phyloP scores from a whole-genome alignment of 2,888 invertebrate species.

The Mylabris sibirica region DNA sequence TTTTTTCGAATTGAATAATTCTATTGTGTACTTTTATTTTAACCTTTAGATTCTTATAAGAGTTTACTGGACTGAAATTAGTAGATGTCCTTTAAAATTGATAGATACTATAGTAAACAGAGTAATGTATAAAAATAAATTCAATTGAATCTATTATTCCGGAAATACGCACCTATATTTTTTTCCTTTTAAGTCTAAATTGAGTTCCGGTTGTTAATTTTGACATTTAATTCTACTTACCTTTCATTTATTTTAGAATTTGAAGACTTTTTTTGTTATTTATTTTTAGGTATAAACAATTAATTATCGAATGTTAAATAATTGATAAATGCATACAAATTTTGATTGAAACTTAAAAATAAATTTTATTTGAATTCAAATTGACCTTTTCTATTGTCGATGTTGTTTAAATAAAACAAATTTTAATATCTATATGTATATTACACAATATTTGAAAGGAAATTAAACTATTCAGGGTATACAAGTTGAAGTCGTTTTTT shows the following conservation, averaged over 20 bases:
- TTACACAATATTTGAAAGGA: slow-evolving; percentile 8
- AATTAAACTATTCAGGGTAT: not conserved
- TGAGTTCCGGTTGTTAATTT: not conserved
- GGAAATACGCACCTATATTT: not conserved
- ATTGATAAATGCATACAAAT: not conserved
- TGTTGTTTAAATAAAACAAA: not conserved
- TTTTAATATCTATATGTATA: not conserved
- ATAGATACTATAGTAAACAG: not conserved
- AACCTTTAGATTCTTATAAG: not conserved
- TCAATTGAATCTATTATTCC: not conserved
- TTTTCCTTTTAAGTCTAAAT: not conserved
- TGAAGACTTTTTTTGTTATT: not conserved
- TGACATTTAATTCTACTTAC: not conserved
- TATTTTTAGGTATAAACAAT: too few species aligned
- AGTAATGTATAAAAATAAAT: not conserved
- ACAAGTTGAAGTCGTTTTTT: not conserved
- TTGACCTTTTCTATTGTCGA: not conserved
- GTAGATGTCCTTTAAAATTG: not conserved
- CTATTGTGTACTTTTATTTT: not conserved
- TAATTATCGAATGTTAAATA: not conserved
- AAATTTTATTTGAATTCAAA: not conserved
- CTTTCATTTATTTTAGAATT: not conserved
- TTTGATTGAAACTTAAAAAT: too few species aligned
- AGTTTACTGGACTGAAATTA: not conserved
- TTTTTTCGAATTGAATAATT: not conserved